Conservation (phyloP, 2,113 vertebrate species). For the Macaca fascicularis region T2T-MFA8v1.1 NC_088380.1:34798501-34799000, state of each 20-base stretch:
- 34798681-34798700: neutral
- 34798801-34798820: neutral
- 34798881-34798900: no score
- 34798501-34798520: neutral
- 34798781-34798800: neutral
- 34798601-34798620: neutral
- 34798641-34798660: neutral
- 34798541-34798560: neutral
- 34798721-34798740: neutral
- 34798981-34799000: neutral
- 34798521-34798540: neutral
- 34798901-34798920: neutral
- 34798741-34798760: neutral
- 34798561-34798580: neutral
- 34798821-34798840: neutral
- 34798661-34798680: neutral
- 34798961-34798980: neutral
- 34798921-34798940: neutral
- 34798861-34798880: neutral
- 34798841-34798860: neutral
- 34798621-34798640: neutral
- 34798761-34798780: neutral
- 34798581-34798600: neutral
- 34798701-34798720: neutral
- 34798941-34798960: neutral